These are phyloP conservation scores for Cheilosia soror DNA, from an alignment of 2,888 invertebrate species.

Conservation along the genomic window DNA sequence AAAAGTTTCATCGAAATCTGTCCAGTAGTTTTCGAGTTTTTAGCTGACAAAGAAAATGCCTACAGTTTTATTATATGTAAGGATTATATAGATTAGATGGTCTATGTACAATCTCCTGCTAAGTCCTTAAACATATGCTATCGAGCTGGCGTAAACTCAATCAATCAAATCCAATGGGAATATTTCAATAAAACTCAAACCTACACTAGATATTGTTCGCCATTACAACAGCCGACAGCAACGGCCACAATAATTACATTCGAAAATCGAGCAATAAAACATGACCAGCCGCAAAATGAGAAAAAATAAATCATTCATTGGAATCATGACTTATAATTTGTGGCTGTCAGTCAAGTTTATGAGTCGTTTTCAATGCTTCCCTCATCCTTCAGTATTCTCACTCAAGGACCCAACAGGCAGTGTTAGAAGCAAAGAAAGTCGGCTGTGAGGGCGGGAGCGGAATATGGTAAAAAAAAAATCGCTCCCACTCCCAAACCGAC, in stretches of 20 bases:
- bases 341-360: conserved; percentile 71
- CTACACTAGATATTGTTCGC: conserved; percentile 4
- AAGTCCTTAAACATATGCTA: background rate
- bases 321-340: conserved; percentile 72
- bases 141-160: conserved; percentile 19
- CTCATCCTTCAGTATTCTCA: background rate
- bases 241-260: conserved; percentile 38
- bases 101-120: no score
- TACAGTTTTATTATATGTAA: no score
- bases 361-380: conserved; percentile 55
- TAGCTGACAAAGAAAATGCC: no score
- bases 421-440: no score
- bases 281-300: conserved; percentile 43
- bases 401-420: background rate
- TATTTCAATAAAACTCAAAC: conserved; percentile 57
- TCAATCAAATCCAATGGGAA: conserved; percentile 52
- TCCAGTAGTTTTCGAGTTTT: no score
- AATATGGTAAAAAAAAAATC: background rate
- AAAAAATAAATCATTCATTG: conserved; percentile 69
- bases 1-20: no score
- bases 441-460: background rate
- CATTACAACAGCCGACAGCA: conserved; percentile 17
- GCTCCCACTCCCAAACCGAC: conserved; percentile 19
- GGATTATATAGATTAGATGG: no score
- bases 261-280: conserved; percentile 55